Conservation (phyloP, 37 sponge, comb jelly and placozoan genomes). For the Lycopodina hypogea region DNA sequence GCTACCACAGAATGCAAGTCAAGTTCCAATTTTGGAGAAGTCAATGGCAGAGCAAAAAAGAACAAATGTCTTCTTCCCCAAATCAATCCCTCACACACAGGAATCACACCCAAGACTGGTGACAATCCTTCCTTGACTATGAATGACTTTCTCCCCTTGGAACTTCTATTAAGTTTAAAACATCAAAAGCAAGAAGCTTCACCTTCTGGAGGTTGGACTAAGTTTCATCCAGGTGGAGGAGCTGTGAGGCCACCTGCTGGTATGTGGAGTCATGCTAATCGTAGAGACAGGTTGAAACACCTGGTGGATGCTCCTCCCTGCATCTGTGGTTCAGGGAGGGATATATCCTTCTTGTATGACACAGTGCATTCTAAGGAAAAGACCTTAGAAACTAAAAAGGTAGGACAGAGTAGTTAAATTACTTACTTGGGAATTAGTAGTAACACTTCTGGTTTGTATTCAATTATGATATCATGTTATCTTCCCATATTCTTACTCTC, state of each 20-base stretch:
- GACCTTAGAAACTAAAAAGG: background rate
- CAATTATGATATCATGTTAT: no score
- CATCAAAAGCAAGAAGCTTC: background rate
- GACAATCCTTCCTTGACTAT: background rate
- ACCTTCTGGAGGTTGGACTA: constrained; percentile 1
- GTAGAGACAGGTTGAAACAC: constrained; percentile 71
- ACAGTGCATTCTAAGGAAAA: constrained; percentile 1
- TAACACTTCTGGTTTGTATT: no score
- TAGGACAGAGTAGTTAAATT: background rate
- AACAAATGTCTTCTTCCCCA: constrained; percentile 23
- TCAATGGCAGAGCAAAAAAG: background rate
- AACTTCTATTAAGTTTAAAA: constrained; percentile 38
- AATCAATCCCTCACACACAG: constrained; percentile 11
- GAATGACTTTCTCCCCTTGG: constrained; percentile 57
- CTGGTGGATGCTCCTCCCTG: constrained; percentile 86
- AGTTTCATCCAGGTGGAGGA: background rate
- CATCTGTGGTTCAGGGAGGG: constrained; percentile 95
- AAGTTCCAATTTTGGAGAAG: background rate
- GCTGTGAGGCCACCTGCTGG: constrained; percentile 66
- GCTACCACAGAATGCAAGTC: background rate
- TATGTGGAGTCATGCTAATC: constrained; percentile 79
- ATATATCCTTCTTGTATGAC: constrained; percentile 89
- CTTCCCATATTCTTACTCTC: no score
- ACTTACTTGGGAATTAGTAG: no score
- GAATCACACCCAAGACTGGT: background rate